phyloP scores from a whole-genome alignment of 2,113 vertebrate genomes.

The Climacteris rufus region DNA sequence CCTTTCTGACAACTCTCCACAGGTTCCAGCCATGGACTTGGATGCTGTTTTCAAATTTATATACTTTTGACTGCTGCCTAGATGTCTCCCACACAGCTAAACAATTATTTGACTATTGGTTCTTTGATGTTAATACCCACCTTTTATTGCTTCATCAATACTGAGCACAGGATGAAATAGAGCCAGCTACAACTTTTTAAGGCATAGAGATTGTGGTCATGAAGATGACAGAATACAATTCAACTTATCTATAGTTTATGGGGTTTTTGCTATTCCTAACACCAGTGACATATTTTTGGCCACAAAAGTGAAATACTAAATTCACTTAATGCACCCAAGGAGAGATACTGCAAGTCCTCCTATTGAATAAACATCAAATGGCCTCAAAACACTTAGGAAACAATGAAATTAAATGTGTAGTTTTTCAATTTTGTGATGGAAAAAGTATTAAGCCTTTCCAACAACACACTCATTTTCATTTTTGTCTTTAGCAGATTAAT shows the following conservation, averaged over 20 bases:
- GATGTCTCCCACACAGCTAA: not conserved
- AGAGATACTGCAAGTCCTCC: not conserved
- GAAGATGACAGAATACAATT: constrained; percentile 38
- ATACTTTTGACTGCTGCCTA: not conserved
- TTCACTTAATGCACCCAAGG: not conserved
- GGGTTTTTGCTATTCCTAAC: constrained; percentile 13
- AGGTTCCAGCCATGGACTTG: not conserved
- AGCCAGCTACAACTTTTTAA: constrained; percentile 40
- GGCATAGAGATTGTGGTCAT: not conserved
- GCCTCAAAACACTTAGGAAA: not conserved
- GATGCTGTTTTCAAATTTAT: constrained; percentile 19
- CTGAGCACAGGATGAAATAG: constrained; percentile 3
- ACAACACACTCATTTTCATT: not conserved
- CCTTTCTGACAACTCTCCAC: not conserved
- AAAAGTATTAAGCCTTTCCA: not conserved
- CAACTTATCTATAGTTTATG: constrained; percentile 16
- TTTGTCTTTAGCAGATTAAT: not conserved
- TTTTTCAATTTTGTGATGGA: not conserved
- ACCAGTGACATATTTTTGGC: constrained; percentile 1
- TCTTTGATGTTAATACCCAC: constrained; percentile 5
- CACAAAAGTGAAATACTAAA: constrained; percentile 38
- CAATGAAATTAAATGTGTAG: not conserved
- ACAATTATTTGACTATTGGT: constrained; percentile 29
- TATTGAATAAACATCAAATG: not conserved
- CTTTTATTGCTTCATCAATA: constrained; percentile 49